Percentiles rank a stretch among this genome's conserved stretches.
Conservation (phyloP, 2,113 vertebrate species). For the Ancistrus triradiatus region DNA sequence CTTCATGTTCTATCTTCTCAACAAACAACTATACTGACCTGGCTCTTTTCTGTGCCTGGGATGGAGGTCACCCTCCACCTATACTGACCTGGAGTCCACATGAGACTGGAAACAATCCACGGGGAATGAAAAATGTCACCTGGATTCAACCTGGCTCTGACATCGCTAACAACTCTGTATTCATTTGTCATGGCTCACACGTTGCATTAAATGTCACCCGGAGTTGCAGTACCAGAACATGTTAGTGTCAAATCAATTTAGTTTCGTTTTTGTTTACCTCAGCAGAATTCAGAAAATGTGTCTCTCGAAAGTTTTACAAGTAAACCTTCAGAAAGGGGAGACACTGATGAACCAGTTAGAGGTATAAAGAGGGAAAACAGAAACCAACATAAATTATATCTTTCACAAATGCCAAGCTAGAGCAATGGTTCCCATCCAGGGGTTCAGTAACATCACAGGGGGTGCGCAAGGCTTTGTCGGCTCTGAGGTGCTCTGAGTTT, state of each 20-base stretch:
- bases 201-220: slow-evolving; percentile 55
- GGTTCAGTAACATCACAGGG: too few relatives aligned
- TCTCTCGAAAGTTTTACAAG: too few relatives aligned
- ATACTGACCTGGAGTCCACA: slow-evolving; percentile 72
- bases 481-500: too few relatives aligned
- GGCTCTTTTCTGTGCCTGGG: slow-evolving; percentile 77
- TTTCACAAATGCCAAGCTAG: too few relatives aligned
- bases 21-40: slow-evolving; percentile 68
- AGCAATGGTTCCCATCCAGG: too few relatives aligned
- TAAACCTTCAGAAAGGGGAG: too few relatives aligned
- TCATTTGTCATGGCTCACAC: slow-evolving; percentile 75
- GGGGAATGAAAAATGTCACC: slow-evolving; percentile 59
- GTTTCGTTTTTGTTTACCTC: too few relatives aligned
- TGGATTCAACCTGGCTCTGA: slow-evolving; percentile 54
- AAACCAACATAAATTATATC: too few relatives aligned
- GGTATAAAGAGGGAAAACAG: too few relatives aligned
- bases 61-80: slow-evolving; percentile 74
- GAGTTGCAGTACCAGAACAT: slow-evolving; percentile 65
- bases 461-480: too few relatives aligned
- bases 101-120: slow-evolving; percentile 32
- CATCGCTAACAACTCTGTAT: slow-evolving; percentile 67
- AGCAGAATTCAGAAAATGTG: too few relatives aligned
- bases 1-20: slow-evolving; percentile 71
- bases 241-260: slow-evolving; percentile 65
- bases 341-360: too few relatives aligned